Evolutionary conservation across 2,888 invertebrate genomes (phyloP).

Genomic region (Osmoderma eremita): DNA sequence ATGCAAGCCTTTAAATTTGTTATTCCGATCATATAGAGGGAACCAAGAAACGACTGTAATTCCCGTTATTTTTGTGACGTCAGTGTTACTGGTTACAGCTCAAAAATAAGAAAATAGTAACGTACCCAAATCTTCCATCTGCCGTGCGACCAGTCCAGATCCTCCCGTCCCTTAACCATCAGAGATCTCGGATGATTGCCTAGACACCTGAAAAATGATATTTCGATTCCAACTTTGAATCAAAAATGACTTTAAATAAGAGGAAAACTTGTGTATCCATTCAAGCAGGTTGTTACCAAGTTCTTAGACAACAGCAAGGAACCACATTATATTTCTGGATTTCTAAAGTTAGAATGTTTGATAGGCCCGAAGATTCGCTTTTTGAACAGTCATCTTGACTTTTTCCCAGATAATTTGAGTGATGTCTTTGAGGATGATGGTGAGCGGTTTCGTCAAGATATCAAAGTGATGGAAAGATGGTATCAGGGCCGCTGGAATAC

Average conservation of each 20-base stretch:
- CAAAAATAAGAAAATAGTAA: no score
- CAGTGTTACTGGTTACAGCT: conserved; percentile 44
- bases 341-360: no score
- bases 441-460: conserved; percentile 1
- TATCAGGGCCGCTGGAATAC: conserved; percentile 32
- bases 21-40: background rate
- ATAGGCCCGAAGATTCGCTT: no score
- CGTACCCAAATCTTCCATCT: background rate
- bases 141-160: no score
- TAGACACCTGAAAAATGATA: conserved; percentile 28
- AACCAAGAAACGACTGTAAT: conserved; percentile 15
- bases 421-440: conserved; percentile 29
- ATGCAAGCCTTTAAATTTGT: conserved; percentile 12
- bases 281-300: conserved; percentile 36
- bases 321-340: no score
- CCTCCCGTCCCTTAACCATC: conserved; percentile 4
- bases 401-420: conserved; percentile 33
- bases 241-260: conserved; percentile 37
- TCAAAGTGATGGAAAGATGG: conserved; percentile 27
- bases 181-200: conserved; percentile 12
- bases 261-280: no score
- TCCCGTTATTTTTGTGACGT: conserved; percentile 44
- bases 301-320: conserved; percentile 34
- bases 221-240: conserved; percentile 35
- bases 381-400: no score